Base-by-base conservation (phyloP, 1,140 invertebrate species). In the Aphelenchoides fujianensis region DNA sequence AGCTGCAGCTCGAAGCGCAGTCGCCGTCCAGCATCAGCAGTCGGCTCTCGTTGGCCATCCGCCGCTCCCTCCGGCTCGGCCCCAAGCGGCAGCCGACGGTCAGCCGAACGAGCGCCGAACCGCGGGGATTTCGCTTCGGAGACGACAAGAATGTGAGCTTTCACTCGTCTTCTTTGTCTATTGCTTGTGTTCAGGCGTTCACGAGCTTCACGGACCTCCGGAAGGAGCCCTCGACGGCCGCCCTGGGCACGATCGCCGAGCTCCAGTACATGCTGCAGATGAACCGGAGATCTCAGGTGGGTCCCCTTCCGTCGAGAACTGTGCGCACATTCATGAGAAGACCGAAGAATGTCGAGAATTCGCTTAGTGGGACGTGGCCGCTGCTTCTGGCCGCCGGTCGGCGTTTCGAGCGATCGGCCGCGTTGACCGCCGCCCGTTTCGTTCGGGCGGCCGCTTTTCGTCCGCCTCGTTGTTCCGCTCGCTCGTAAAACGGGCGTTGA, bases 201-300 rank as follows among this genome's bases (percentile, higher is more conserved):
- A 74, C 69, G 5, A 9, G 19, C 30, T 73, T 37, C 34, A 70
- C 72, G 30, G 57, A 73, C 54, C 59, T 73, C 5, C 68, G 72
- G 32, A 68, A 64, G 28, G 31, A 74, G 28, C 53, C 74, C 23
- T 73, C 69, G 52, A 62, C 71, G n/a, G 36, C 27, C 16, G 57
- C 35, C 9, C 74, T 53, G 54, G 72, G 72, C 52, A 70, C 55
- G 3, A 76, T 73, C 67, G 72, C 30, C 7, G 72, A 73, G 66
- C 48, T 73, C 9, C 73, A 64, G 30, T 74, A 73, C 41, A 31
- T 76, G 3, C n/a, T 74, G 5, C 74, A 73, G 53, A 76, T 73
- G 32, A 73, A 73, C 30, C 37, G 68, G n/a, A n/a, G n/a, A n/a
- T n/a, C n/a, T n/a, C n/a, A n/a, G n/a, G n/a, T n/a, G n/a, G n/a